phyloP scores from a whole-genome alignment of 2,797 vertebrate genomes.

The Perodicticus potto region DNA sequence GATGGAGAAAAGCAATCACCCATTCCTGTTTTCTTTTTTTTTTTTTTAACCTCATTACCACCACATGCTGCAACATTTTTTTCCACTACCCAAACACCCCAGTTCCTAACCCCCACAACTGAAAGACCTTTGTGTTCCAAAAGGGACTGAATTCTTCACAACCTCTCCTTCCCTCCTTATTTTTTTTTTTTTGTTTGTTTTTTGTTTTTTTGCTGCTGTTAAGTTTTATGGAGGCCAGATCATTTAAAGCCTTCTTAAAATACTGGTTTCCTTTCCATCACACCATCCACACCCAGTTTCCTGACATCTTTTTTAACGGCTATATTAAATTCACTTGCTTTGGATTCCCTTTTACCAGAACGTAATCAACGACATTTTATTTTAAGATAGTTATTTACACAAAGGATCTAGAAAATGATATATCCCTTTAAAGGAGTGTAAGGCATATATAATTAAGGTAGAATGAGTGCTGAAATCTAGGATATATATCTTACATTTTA shows the following conservation, averaged over 20 bases:
- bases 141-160: constrained; percentile 63
- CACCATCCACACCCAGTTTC: constrained; percentile 55
- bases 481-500: background rate
- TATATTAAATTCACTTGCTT: constrained; percentile 68
- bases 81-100: constrained; percentile 85
- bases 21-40: constrained; percentile 94
- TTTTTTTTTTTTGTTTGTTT: background rate
- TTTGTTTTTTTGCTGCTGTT: constrained; percentile 21
- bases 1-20: constrained; percentile 92
- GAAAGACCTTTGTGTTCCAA: constrained; percentile 87
- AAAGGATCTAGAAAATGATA: constrained; percentile 27
- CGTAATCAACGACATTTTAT: constrained; percentile 69
- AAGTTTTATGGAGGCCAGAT: constrained; percentile 83
- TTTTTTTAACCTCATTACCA: constrained; percentile 95
- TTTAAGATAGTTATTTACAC: constrained; percentile 37
- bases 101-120: constrained; percentile 75
- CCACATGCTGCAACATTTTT: constrained; percentile 94
- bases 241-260: constrained; percentile 84
- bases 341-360: constrained; percentile 66
- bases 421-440: background rate
- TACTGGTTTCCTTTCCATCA: constrained; percentile 69
- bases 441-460: background rate
- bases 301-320: constrained; percentile 67
- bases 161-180: constrained; percentile 53
- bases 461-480: background rate